phyloP scores from a whole-genome alignment of 2,113 vertebrate species.

The Eclectus roratus region DNA sequence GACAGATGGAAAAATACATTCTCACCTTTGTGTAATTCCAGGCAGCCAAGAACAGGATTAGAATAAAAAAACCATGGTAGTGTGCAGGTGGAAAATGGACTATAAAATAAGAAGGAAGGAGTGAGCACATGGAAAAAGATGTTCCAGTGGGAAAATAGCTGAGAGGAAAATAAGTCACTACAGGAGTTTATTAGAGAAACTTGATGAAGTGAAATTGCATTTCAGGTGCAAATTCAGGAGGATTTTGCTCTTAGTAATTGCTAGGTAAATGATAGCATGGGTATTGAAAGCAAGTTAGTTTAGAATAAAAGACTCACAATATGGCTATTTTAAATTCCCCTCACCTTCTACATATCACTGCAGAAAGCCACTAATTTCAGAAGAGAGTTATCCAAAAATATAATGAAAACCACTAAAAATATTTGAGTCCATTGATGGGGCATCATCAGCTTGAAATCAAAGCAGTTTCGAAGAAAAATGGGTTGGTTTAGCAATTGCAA shows the following conservation, averaged over 20 bases:
- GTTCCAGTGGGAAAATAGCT: neutral
- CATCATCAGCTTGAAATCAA: slow-evolving; percentile 20
- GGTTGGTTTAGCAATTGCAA: neutral
- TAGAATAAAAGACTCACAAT: slow-evolving; percentile 8
- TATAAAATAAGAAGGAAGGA: neutral
- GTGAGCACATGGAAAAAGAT: neutral
- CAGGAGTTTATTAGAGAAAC: slow-evolving; percentile 4
- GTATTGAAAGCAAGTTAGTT: slow-evolving; percentile 10
- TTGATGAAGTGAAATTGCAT: neutral
- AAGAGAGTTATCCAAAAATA: neutral
- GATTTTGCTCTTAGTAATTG: slow-evolving; percentile 23
- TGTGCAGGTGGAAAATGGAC: neutral
- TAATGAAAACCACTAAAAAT: slow-evolving; percentile 31
- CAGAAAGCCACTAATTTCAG: slow-evolving; percentile 25
- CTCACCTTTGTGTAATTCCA: neutral
- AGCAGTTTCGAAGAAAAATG: slow-evolving; percentile 5
- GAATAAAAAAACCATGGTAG: neutral
- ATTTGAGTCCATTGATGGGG: neutral
- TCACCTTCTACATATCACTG: neutral
- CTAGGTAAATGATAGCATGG: neutral
- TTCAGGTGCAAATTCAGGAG: slow-evolving; percentile 1
- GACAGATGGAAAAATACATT: neutral
- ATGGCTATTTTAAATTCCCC: neutral
- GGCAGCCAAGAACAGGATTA: neutral
- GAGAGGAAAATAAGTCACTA: neutral